Conservation (phyloP, 2,797 vertebrate genomes). For the Liasis olivaceus region DNA sequence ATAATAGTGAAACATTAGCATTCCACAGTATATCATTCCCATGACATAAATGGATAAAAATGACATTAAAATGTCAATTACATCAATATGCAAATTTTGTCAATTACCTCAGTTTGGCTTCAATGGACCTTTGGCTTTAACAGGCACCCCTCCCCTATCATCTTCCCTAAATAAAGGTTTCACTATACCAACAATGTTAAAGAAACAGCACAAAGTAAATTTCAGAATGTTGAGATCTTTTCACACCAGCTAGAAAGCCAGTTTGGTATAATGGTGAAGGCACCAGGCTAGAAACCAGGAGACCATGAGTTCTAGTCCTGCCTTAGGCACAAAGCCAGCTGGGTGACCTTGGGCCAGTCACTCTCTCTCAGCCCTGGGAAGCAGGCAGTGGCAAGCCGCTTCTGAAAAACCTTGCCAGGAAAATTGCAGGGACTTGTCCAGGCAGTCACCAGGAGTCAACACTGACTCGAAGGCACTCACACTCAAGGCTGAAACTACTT, state of each 20-base stretch:
- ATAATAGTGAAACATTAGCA: neutral
- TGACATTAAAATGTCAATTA: neutral
- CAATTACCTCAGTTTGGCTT: neutral
- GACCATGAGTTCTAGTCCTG: too few relatives aligned
- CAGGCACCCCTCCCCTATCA: neutral
- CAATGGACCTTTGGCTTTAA: neutral
- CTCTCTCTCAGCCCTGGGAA: neutral
- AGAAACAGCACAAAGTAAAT: neutral
- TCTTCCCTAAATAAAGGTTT: neutral
- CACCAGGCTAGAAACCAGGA: neutral
- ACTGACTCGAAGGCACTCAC: neutral
- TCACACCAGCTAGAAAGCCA: neutral
- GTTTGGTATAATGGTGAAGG: neutral
- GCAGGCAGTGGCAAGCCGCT: neutral
- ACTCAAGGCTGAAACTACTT: too few relatives aligned
- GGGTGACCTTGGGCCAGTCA: neutral
- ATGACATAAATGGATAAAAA: neutral
- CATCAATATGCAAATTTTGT: neutral
- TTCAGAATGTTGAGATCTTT: neutral
- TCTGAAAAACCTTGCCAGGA: neutral
- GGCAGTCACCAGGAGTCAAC: neutral
- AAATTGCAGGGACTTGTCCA: neutral
- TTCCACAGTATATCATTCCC: neutral
- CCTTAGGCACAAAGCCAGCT: too few relatives aligned
- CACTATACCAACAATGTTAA: neutral